Base-by-base conservation (phyloP, 2,888 invertebrate species). In the Lasioglossum villosulum region DNA sequence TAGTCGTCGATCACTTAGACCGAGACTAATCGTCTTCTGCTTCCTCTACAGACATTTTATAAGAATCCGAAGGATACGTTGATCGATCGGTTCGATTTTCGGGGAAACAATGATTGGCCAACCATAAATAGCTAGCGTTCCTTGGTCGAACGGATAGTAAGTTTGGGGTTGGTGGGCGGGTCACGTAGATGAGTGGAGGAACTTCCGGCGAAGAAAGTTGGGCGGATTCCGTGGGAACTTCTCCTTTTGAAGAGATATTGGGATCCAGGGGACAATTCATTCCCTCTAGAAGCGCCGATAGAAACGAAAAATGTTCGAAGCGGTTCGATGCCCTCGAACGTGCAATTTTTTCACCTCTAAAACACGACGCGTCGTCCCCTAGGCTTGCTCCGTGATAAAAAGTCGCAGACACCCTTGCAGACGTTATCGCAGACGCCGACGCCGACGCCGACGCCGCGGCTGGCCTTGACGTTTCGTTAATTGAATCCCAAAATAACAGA, bases 391-490 rank as follows among this genome's bases (percentile, higher is more conserved):
- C 16, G 63, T 16, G 63, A 63, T 30, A 63, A 63, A 63, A 30
- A 30, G 16, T 63, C 63, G 16, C 27, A 14, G 59, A 63, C 59
- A 10, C 27, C 23, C 23, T 27, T 5, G 63, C 63, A 27, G 63
- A 63, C 30, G 14, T 16, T 30, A 30, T 16, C 63, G 63, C 63
- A 27, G 30, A 63, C 63, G 63, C n/a, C 16, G 30, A 6, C 63
- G 63, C 30, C n/a, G n/a, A n/a, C n/a, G n/a, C n/a, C n/a, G 6
- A 6, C 63, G 63, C 27, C 16, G 30, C 77, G 45, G 74, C 73
- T 84, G 84, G 59, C 75, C 80, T 75, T 80, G 86, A 86, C 85
- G 73, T 84, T 81, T 86, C 74, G 66, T 81, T 85, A 85, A 86
- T 86, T 78, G 85, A 86, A 78, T 75, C 84, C 80, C 30, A 73